Percentiles rank a stretch among this genome's conserved stretches.
These are phyloP conservation scores for Asarcornis scutulata DNA, from an alignment of 2,113 vertebrate species.

Conservation along the genomic window DNA sequence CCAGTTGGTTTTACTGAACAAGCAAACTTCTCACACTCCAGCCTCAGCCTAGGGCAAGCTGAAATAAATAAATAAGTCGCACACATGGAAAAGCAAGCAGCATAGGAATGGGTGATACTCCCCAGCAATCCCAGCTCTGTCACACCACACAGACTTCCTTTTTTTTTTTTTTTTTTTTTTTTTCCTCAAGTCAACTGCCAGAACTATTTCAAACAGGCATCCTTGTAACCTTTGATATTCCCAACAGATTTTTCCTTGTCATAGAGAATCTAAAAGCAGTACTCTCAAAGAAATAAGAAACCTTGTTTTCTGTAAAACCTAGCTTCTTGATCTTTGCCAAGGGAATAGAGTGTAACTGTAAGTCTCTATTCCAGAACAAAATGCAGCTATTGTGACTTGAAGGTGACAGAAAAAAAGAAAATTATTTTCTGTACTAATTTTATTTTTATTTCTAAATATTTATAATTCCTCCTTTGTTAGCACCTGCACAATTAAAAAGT, in stretches of 20 bases:
- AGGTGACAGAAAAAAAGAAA: not conserved
- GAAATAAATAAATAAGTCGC: not conserved
- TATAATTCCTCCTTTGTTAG: not conserved
- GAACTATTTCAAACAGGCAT: not conserved
- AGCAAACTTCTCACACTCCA: not conserved
- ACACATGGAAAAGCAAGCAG: not conserved
- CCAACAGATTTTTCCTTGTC: slow-evolving; percentile 15
- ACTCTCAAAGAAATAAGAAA: not conserved
- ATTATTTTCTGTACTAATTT: not conserved
- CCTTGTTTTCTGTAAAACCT: not conserved
- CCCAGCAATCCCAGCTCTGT: not conserved
- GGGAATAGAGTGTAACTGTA: not conserved
- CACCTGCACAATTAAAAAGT: not conserved
- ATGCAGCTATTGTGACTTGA: not conserved
- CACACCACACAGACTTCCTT: not conserved
- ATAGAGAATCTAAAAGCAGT: not conserved
- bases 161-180: not conserved
- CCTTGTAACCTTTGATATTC: slow-evolving; percentile 2
- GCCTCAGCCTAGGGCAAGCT: not conserved
- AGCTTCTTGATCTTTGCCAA: not conserved
- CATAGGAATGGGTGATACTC: not conserved
- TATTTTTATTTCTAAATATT: not conserved
- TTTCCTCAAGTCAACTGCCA: not conserved
- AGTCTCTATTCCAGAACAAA: not conserved
- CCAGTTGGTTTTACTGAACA: not conserved